These are phyloP conservation scores for Champsocephalus gunnari DNA, from an alignment of 2,797 vertebrate genomes.

Conservation along the genomic window DNA sequence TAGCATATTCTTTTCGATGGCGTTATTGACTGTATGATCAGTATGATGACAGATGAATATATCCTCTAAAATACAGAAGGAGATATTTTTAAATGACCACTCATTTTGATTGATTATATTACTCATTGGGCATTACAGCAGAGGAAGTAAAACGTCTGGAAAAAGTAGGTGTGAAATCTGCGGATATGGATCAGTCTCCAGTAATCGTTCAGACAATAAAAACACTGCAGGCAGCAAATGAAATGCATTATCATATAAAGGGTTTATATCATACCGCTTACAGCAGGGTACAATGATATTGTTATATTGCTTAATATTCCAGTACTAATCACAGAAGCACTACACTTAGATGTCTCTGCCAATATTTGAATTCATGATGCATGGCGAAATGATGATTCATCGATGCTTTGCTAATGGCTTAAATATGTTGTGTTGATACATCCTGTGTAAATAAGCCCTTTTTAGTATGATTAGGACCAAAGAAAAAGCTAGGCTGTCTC, in stretches of 20 bases:
- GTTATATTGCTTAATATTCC: neutral
- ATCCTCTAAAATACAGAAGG: neutral
- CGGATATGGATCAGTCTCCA: neutral
- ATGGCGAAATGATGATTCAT: neutral
- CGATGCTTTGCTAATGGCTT: neutral
- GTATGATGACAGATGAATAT: too few relatives aligned
- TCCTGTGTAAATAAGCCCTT: neutral
- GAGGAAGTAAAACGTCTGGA: neutral
- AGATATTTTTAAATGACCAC: neutral
- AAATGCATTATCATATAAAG: neutral
- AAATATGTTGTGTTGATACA: neutral
- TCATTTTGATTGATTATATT: neutral
- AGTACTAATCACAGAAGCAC: neutral
- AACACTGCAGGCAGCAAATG: neutral
- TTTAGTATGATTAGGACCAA: neutral
- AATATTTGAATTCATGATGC: conserved; percentile 1
- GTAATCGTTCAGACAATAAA: neutral
- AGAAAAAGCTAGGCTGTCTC: neutral
- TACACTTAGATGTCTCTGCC: neutral
- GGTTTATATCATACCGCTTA: neutral
- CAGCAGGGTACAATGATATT: neutral
- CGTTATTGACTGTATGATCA: too few relatives aligned
- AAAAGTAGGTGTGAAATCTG: neutral
- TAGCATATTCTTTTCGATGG: too few relatives aligned
- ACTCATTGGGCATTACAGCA: neutral